Evolutionary conservation across 2,888 invertebrate species (phyloP).

Genomic region (Trichopria drosophilae): DNA sequence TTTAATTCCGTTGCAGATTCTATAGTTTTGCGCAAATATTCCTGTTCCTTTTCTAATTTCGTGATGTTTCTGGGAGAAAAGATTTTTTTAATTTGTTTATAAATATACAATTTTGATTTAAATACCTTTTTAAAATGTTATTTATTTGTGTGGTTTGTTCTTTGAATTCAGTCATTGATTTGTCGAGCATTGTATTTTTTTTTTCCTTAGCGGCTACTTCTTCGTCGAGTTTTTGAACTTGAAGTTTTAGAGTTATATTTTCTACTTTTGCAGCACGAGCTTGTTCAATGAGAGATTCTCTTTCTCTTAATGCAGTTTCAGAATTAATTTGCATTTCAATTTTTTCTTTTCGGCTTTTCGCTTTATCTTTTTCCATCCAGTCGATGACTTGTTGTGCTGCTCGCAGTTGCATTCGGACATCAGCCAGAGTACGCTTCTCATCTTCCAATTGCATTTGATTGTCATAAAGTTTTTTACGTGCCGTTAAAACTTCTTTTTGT

Average conservation of each 20-base stretch:
- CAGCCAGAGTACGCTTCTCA: constrained; percentile 39
- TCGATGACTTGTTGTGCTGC: constrained; percentile 36
- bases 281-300: constrained; percentile 43
- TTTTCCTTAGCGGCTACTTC: constrained; percentile 28
- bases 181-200: constrained; percentile 36
- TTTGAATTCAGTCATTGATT: constrained; percentile 31
- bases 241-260: constrained; percentile 41
- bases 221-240: constrained; percentile 38
- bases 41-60: constrained; percentile 47
- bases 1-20: constrained; percentile 40
- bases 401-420: constrained; percentile 42
- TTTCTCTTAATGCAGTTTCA: constrained; percentile 41
- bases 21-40: constrained; percentile 40
- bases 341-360: constrained; percentile 37
- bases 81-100: background rate
- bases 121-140: constrained; percentile 23
- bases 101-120: background rate
- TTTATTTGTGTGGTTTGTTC: constrained; percentile 21
- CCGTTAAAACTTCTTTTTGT: constrained; percentile 40
- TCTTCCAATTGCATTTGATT: constrained; percentile 42
- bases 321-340: constrained; percentile 43
- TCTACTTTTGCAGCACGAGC: constrained; percentile 39
- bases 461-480: constrained; percentile 38
- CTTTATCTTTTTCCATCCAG: constrained; percentile 46
- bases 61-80: constrained; percentile 41